A percentile compares a stretch with the other conserved stretches of the same genome.
Conservation (phyloP, 23 tunicate genomes). For the Aplidium turbinatum region DNA sequence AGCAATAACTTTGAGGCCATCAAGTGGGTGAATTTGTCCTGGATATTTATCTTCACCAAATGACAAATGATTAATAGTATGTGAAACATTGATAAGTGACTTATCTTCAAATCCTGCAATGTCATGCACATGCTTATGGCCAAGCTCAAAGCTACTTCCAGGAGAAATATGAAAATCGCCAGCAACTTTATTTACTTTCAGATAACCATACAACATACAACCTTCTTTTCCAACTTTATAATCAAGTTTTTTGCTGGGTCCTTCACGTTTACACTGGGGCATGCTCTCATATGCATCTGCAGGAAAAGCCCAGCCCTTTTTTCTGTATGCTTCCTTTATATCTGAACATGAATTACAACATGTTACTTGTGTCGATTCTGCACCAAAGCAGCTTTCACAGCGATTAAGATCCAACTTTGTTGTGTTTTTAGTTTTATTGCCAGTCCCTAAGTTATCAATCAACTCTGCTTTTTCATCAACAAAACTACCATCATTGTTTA, state of each 20-base stretch:
- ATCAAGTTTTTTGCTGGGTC: conserved; percentile 20
- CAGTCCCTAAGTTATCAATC: conserved; percentile 16
- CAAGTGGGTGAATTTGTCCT: conserved; percentile 76
- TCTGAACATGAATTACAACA: conserved; percentile 87
- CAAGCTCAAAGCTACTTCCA: conserved; percentile 81
- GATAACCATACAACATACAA: conserved; percentile 75
- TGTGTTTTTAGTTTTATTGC: not conserved
- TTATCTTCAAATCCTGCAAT: conserved; percentile 47
- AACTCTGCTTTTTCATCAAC: conserved; percentile 46
- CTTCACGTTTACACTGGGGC: conserved; percentile 46
- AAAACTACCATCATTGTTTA: conserved; percentile 55
- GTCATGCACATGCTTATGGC: conserved; percentile 82
- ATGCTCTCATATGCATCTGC: conserved; percentile 23
- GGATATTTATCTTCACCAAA: conserved; percentile 87
- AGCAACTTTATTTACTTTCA: conserved; percentile 87
- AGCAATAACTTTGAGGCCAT: conserved; percentile 34
- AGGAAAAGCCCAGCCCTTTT: conserved; percentile 90
- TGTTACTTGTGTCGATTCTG: conserved; percentile 46
- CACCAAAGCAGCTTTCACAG: conserved; percentile 91
- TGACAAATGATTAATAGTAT: conserved; percentile 73
- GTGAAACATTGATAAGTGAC: conserved; percentile 49
- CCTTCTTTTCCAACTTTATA: conserved; percentile 63
- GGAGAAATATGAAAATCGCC: conserved; percentile 90
- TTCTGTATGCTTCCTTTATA: conserved; percentile 71
- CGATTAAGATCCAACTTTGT: conserved; percentile 24